A percentile compares a stretch with the other conserved stretches of the same genome.
phyloP scores from a whole-genome alignment of 2,113 vertebrate species.

The Anhinga rufa region DNA sequence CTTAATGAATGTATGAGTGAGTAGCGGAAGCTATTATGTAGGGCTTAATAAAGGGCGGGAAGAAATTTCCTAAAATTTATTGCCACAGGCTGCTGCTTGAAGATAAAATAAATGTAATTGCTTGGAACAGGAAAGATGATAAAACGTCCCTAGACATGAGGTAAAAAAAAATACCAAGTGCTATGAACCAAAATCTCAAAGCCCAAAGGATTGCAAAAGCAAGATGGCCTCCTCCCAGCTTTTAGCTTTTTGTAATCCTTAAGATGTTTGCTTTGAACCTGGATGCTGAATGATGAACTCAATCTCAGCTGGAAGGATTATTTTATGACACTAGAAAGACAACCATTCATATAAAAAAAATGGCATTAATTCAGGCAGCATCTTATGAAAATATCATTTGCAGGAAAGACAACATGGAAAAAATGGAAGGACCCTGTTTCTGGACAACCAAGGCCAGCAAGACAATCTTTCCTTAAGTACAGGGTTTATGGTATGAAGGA shows the following conservation, averaged over 20 bases:
- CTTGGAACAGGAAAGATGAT: conserved; percentile 46
- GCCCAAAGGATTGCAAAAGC: not conserved
- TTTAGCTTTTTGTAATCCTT: not conserved
- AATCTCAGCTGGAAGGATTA: not conserved
- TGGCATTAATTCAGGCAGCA: not conserved
- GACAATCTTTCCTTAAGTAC: not conserved
- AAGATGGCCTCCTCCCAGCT: not conserved
- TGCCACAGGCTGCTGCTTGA: conserved; percentile 55
- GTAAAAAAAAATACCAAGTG: not conserved
- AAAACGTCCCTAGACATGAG: conserved; percentile 32
- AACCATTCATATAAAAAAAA: not conserved
- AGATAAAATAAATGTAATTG: conserved; percentile 67
- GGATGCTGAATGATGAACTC: not conserved
- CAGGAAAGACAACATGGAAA: not conserved
- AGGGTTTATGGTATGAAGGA: not conserved
- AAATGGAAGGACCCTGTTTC: not conserved
- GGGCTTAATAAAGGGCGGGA: conserved; percentile 60
- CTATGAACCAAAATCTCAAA: not conserved
- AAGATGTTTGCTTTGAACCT: not conserved
- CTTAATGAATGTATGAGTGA: conserved; percentile 56
- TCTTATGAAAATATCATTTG: not conserved
- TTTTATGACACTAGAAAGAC: not conserved
- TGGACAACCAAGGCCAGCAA: not conserved
- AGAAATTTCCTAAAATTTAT: conserved; percentile 60
- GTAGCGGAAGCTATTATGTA: conserved; percentile 41